Evolutionary conservation across 1,140 invertebrate genomes (phyloP).

Genomic region (Macrotrachela quadricornifera): DNA sequence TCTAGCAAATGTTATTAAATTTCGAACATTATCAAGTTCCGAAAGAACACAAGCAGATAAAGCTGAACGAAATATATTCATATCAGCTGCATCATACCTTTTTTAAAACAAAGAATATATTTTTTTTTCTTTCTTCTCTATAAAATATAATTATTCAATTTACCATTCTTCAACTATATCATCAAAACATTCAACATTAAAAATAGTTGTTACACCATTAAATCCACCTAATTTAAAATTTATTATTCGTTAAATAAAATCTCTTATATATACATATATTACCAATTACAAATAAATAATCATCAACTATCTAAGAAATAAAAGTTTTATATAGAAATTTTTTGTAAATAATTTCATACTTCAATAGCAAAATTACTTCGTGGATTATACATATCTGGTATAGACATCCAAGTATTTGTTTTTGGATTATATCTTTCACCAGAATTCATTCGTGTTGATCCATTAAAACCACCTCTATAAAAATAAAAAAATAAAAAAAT

Average conservation of each 20-base stretch:
- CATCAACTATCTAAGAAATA: slow-evolving; percentile 26
- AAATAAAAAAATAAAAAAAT: too few species aligned
- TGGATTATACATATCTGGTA: slow-evolving; percentile 55
- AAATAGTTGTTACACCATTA: slow-evolving; percentile 51
- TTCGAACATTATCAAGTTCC: not conserved
- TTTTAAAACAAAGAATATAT: not conserved
- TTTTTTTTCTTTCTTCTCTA: not conserved
- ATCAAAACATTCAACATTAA: slow-evolving; percentile 70
- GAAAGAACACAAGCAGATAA: slow-evolving; percentile 1
- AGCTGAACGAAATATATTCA: slow-evolving; percentile 1
- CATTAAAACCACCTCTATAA: slow-evolving; percentile 33
- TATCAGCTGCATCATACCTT: not conserved
- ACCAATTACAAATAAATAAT: slow-evolving; percentile 42
- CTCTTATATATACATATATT: too few species aligned
- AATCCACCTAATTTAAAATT: slow-evolving; percentile 41
- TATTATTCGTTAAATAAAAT: too few species aligned
- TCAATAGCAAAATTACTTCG: slow-evolving; percentile 59
- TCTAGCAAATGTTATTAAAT: too few species aligned
- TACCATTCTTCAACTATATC: slow-evolving; percentile 58
- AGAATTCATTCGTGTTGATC: slow-evolving; percentile 30
- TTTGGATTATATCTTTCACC: slow-evolving; percentile 43
- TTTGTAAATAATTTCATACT: slow-evolving; percentile 18
- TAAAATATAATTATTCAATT: too few species aligned
- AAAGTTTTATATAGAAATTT: too few species aligned
- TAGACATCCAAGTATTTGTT: slow-evolving; percentile 40